phyloP scores from a whole-genome alignment of 2,888 invertebrate species.

The Phasia obesa region DNA sequence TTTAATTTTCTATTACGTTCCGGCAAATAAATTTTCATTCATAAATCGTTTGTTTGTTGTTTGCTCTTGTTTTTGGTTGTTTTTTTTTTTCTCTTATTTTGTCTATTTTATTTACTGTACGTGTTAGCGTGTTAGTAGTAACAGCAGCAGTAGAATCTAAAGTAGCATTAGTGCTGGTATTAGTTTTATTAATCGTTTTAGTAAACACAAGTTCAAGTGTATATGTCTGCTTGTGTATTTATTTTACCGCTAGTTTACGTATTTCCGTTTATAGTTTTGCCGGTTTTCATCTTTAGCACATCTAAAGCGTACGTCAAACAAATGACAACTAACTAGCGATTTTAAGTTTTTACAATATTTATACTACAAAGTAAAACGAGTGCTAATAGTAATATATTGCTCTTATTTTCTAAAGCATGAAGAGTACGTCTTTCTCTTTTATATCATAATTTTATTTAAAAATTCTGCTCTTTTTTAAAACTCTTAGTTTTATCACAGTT shows the following conservation, averaged over 20 bases:
- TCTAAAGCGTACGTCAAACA: constrained; percentile 33
- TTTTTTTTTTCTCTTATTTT: constrained; percentile 4
- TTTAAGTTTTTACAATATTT: constrained; percentile 37
- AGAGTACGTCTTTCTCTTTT: neutral
- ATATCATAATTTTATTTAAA: no score
- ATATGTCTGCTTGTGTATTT: neutral
- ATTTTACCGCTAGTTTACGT: constrained; percentile 56
- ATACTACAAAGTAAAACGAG: constrained; percentile 8
- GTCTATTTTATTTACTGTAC: constrained; percentile 1
- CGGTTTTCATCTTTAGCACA: constrained; percentile 26
- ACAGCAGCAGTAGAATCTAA: neutral
- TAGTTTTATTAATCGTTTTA: constrained; percentile 9
- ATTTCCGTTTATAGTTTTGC: constrained; percentile 15
- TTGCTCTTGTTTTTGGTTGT: neutral
- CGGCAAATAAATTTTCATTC: constrained; percentile 45
- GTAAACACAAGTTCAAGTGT: neutral
- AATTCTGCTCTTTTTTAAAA: neutral
- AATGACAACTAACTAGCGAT: constrained; percentile 51
- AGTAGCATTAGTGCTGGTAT: constrained; percentile 13
- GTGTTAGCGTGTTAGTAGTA: constrained; percentile 46
- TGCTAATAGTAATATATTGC: neutral
- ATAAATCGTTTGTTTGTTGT: constrained; percentile 52
- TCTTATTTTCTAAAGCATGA: neutral
- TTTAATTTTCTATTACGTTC: neutral
- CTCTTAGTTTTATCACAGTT: neutral